Conservation (phyloP, 2,888 invertebrate species). For the Itoplectis maculator region DNA sequence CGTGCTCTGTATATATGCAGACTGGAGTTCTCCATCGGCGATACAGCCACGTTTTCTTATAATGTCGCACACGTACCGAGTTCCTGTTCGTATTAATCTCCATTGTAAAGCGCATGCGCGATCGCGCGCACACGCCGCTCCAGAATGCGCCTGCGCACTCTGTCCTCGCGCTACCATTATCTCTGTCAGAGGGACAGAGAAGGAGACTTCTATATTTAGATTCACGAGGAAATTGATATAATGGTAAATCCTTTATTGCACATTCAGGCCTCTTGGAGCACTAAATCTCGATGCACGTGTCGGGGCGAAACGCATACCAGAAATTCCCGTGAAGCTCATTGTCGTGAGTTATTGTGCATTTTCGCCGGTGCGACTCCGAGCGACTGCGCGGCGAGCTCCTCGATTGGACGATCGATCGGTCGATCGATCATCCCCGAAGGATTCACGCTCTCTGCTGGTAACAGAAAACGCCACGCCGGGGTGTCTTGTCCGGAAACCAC, state of each 20-base stretch:
- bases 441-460: slow-evolving; percentile 8
- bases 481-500: slow-evolving; percentile 1
- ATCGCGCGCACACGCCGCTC: slow-evolving; percentile 22
- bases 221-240: slow-evolving; percentile 53
- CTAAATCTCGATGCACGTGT: slow-evolving; percentile 34
- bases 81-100: slow-evolving; percentile 63
- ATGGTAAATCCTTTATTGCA: slow-evolving; percentile 42
- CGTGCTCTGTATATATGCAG: no score
- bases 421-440: slow-evolving; percentile 73
- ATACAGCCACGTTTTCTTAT: slow-evolving; percentile 53
- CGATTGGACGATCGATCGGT: slow-evolving; percentile 72
- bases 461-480: slow-evolving; percentile 1
- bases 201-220: slow-evolving; percentile 47
- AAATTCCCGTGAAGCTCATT: slow-evolving; percentile 1
- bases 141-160: not conserved
- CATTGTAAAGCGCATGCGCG: slow-evolving; percentile 58
- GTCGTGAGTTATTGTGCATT: slow-evolving; percentile 9
- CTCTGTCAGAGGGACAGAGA: not conserved
- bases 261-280: slow-evolving; percentile 27
- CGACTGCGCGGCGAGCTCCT: slow-evolving; percentile 9
- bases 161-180: slow-evolving; percentile 4
- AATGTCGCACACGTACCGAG: slow-evolving; percentile 55
- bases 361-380: slow-evolving; percentile 50
- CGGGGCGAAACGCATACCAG: not conserved
- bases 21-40: no score